phyloP scores from a whole-genome alignment of 2,888 invertebrate genomes.

The Odontothrips loti region DNA sequence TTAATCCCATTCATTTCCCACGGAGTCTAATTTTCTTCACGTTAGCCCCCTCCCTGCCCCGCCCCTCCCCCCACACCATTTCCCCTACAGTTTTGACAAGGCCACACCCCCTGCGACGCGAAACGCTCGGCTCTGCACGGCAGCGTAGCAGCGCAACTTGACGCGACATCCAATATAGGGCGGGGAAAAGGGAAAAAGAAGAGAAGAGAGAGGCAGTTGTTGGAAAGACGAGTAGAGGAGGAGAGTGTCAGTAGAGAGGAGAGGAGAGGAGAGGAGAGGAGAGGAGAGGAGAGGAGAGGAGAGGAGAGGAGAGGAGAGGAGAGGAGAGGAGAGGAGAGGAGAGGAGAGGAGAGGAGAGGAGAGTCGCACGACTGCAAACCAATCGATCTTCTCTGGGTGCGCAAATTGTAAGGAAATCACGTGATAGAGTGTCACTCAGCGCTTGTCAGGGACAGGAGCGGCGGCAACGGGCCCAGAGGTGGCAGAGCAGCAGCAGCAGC shows the following conservation, averaged over 20 bases:
- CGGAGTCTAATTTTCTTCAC: too few relatives aligned
- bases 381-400: neutral
- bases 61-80: too few relatives aligned
- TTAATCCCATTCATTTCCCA: too few relatives aligned
- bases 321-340: neutral
- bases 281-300: neutral
- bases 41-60: too few relatives aligned
- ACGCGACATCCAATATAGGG: too few relatives aligned
- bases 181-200: neutral
- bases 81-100: too few relatives aligned
- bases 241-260: neutral
- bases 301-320: neutral
- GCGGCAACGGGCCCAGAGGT: too few relatives aligned
- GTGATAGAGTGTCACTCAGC: constrained; percentile 21
- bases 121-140: too few relatives aligned
- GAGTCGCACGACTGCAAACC: neutral
- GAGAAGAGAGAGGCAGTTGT: neutral
- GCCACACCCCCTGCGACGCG: too few relatives aligned
- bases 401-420: constrained; percentile 17
- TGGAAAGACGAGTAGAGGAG: neutral
- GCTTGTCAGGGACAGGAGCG: neutral
- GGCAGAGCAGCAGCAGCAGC: too few relatives aligned
- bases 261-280: neutral
- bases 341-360: neutral
- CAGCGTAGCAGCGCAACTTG: too few relatives aligned